phyloP scores from a whole-genome alignment of 2,888 invertebrate genomes.

The Caenorhabditis afra region DNA sequence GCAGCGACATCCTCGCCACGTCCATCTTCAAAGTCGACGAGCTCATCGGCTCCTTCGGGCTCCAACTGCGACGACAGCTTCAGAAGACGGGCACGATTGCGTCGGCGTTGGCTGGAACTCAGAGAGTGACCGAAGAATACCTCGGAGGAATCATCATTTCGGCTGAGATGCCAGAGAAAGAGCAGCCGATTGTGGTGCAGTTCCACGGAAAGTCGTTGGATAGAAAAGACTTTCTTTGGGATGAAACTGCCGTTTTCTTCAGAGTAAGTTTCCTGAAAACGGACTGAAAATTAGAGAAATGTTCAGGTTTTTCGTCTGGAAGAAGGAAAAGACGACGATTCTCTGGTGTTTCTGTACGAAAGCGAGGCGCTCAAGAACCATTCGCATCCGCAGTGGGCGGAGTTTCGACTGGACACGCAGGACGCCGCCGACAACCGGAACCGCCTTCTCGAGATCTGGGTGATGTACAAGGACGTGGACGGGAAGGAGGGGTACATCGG shows the following conservation, averaged over 20 bases:
- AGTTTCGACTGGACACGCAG: conserved; percentile 67
- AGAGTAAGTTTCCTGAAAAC: conserved; percentile 40
- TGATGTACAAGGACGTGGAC: conserved; percentile 71
- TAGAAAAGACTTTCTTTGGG: conserved; percentile 71
- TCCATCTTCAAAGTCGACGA: conserved; percentile 69
- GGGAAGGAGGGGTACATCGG: conserved; percentile 71
- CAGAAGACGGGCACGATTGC: conserved; percentile 56
- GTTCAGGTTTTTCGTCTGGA: conserved; percentile 70
- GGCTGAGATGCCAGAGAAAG: conserved; percentile 67
- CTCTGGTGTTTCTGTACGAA: conserved; percentile 66
- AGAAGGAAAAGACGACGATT: conserved; percentile 68
- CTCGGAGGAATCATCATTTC: conserved; percentile 55
- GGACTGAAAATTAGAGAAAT: not conserved
- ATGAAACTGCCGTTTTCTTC: conserved; percentile 74
- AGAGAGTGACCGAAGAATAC: conserved; percentile 35
- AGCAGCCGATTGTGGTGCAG: conserved; percentile 70
- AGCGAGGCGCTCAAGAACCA: conserved; percentile 72
- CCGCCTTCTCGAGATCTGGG: conserved; percentile 67
- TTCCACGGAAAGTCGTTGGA: conserved; percentile 69
- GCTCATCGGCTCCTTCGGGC: conserved; percentile 71
- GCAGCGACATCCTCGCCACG: conserved; percentile 52
- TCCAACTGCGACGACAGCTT: conserved; percentile 64
- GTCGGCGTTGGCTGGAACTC: conserved; percentile 34
- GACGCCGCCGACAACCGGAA: conserved; percentile 72
- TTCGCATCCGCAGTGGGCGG: conserved; percentile 71